A percentile compares a stretch with the other conserved stretches of the same genome.
Evolutionary conservation across 37 sponge, comb jelly and placozoan genomes (phyloP).

Genomic region (Cliona cf. orientalis): DNA sequence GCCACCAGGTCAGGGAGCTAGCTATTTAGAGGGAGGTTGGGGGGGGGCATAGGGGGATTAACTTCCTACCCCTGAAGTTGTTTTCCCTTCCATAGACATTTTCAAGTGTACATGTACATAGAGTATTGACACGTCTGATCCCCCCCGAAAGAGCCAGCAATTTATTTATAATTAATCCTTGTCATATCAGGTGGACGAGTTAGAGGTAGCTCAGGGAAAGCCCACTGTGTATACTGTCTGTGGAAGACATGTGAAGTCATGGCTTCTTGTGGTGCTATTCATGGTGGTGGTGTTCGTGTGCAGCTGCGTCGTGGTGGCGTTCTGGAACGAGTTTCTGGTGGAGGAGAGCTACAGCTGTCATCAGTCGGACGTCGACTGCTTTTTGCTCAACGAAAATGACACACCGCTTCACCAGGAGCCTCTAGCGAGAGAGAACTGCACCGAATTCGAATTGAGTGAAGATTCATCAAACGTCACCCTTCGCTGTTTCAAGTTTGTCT

Average conservation of each 20-base stretch:
- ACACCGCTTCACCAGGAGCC: neutral
- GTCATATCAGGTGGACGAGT: too few relatives aligned
- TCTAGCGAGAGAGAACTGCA: conserved; percentile 36
- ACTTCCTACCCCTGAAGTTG: too few relatives aligned
- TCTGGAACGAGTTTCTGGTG: conserved; percentile 36
- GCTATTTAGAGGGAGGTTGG: too few relatives aligned
- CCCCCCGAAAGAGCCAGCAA: too few relatives aligned
- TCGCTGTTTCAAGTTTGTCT: conserved; percentile 18
- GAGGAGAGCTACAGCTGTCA: neutral
- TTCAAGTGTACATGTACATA: too few relatives aligned
- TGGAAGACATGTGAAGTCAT: conserved; percentile 27
- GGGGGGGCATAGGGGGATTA: too few relatives aligned
- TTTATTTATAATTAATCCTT: too few relatives aligned
- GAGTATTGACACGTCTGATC: too few relatives aligned
- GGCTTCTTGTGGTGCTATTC: conserved; percentile 36
- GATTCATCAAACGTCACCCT: conserved; percentile 22
- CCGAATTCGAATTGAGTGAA: conserved; percentile 1
- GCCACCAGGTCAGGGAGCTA: conserved; percentile 18
- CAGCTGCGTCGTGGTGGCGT: conserved; percentile 26
- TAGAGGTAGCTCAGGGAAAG: neutral
- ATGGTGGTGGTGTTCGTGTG: conserved; percentile 42
- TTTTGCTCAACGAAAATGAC: conserved; percentile 7
- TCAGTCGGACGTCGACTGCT: conserved; percentile 24
- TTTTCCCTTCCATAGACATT: too few relatives aligned
- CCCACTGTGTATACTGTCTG: conserved; percentile 7